Percentiles rank a stretch among this genome's conserved stretches.
Evolutionary conservation across 2,888 invertebrate species (phyloP).

Genomic region (Troglohyphantes excavatus): DNA sequence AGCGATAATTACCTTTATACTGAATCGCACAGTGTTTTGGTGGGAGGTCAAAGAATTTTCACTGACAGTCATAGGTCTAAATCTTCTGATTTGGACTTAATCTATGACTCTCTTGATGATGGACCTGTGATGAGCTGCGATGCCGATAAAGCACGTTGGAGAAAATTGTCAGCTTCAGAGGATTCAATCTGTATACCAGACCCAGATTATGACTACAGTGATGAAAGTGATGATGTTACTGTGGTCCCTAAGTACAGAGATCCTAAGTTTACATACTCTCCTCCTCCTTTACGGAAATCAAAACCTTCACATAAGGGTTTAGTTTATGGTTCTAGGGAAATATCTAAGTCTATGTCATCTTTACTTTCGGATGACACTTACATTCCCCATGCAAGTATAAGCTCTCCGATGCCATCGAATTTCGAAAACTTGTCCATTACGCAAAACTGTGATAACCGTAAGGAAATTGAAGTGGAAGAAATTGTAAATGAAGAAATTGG

Average conservation of each 20-base stretch:
- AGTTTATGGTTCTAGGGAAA: slow-evolving; percentile 51
- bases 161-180: slow-evolving; percentile 61
- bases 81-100: slow-evolving; percentile 41
- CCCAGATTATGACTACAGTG: slow-evolving; percentile 80
- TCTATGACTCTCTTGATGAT: slow-evolving; percentile 3
- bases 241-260: slow-evolving; percentile 69
- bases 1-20: slow-evolving; percentile 71
- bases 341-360: slow-evolving; percentile 78
- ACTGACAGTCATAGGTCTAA: slow-evolving; percentile 61
- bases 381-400: slow-evolving; percentile 52
- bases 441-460: slow-evolving; percentile 62
- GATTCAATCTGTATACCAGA: slow-evolving; percentile 79
- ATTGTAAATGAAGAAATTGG: not conserved
- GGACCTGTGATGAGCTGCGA: not conserved
- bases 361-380: slow-evolving; percentile 68
- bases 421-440: slow-evolving; percentile 1
- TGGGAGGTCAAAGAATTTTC: slow-evolving; percentile 73
- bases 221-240: slow-evolving; percentile 69
- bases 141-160: slow-evolving; percentile 34
- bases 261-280: slow-evolving; percentile 77
- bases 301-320: slow-evolving; percentile 32
- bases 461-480: not conserved
- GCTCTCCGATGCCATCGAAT: slow-evolving; percentile 42
- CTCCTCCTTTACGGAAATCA: slow-evolving; percentile 67
- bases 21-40: slow-evolving; percentile 68